Base-by-base conservation (phyloP, 2,888 invertebrate genomes). In the Scaptodrosophila latifasciaeformis region DNA sequence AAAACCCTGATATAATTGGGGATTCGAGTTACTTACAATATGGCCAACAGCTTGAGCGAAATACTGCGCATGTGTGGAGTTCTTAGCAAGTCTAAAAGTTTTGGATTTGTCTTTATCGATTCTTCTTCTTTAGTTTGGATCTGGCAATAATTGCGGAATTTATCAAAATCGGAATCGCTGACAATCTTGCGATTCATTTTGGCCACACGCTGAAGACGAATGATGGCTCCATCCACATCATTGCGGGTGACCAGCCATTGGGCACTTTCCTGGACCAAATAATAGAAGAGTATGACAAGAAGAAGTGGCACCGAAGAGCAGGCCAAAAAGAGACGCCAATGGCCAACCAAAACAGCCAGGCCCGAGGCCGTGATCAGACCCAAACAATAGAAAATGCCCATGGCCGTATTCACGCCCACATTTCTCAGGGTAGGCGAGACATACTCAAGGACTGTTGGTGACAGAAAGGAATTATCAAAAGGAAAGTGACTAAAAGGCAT, bases 221-320 rank as follows among this genome's bases (percentile, higher is more conserved):
- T 58, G 5, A 89, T 84, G 0, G 90, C 89, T 30, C 88, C 85
- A 27, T 88, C 87, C 1, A 86, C 77, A 50, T 86, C 81, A 18
- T 88, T 88, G 61, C 87, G 87, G 42, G 89, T 88, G 4, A 89
- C 85, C 19, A 90, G 79, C 90, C 90, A 90, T 62, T 89, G 88
- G 0, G 89, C 89, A 63, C 89, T 90, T 79, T 90, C 90, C 5
- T 89, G 89, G 7, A 86, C 86, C 34, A 89, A 65, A 15, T 87
- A 86, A 51, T 89, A 89, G 64, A 87, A 89, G 1, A 76, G 31
- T 0, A 86, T 56, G 2, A 89, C 84, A 13, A 85, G 52, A 0
- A 87, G 48, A 44, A 88, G 83, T 0, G 89, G 89, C 34, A 88
- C 49, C 1, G 89, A 86, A 0, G 88, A 85, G 51, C 86, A 85